Evolutionary conservation across 2,113 vertebrate species (phyloP).

Genomic region (Gambusia affinis): DNA sequence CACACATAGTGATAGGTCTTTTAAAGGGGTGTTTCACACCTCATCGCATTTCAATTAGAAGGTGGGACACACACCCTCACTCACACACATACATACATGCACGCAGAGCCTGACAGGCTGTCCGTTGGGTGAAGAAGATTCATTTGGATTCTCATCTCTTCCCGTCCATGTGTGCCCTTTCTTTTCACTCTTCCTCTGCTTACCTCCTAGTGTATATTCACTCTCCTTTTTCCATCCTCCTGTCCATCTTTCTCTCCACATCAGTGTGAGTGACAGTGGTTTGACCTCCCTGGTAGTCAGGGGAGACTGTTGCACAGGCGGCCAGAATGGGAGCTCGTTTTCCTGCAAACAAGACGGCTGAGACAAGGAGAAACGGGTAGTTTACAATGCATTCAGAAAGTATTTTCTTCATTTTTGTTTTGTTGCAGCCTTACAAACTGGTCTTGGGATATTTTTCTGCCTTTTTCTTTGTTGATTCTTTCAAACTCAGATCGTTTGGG

Average conservation of each 20-base stretch:
- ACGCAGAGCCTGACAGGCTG: slow-evolving; percentile 64
- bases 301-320: slow-evolving; percentile 56
- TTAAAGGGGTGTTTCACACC: slow-evolving; percentile 78
- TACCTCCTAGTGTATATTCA: slow-evolving; percentile 55
- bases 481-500: neutral
- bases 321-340: slow-evolving; percentile 51
- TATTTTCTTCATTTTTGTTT: neutral
- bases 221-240: slow-evolving; percentile 33
- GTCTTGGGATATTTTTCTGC: neutral
- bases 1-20: slow-evolving; percentile 71
- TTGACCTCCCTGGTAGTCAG: slow-evolving; percentile 70
- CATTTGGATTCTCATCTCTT: slow-evolving; percentile 79
- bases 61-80: slow-evolving; percentile 59
- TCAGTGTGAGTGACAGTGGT: slow-evolving; percentile 73
- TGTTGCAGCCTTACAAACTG: neutral
- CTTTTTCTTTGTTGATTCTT: neutral
- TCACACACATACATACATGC: slow-evolving; percentile 31
- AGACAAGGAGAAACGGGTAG: slow-evolving; percentile 18
- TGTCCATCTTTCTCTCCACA: slow-evolving; percentile 57
- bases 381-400: neutral
- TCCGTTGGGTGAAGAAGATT: slow-evolving; percentile 75
- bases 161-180: slow-evolving; percentile 64
- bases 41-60: slow-evolving; percentile 80
- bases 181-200: slow-evolving; percentile 56
- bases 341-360: slow-evolving; percentile 39